Base-by-base conservation (phyloP, 2,888 invertebrate species). In the Tenthredo notha region DNA sequence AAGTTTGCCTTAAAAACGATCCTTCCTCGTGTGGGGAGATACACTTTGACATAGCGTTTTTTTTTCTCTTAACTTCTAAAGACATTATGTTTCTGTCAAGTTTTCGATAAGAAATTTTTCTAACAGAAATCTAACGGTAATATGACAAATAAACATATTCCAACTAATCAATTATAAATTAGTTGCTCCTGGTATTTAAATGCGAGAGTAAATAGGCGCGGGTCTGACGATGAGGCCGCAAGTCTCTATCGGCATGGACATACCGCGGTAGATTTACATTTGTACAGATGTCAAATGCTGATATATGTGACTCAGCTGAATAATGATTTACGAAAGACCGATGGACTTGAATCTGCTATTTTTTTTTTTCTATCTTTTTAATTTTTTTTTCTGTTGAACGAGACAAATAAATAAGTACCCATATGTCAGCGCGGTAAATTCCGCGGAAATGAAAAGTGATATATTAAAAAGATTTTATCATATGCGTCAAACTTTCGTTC, bases 321-420 rank as follows among this genome's bases (percentile, higher is more conserved):
- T 74, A 74, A 74, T 43, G 74, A 74, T 74, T 47, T 74, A 43
- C 25, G 12, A 43, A 74, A 74, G n/a, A 25, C 43, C 21, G 43
- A 25, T 74, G 74, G 21, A 25, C 29, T 25, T 21, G 15, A 18
- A 18, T 7, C 3, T 67, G 65, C 33, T 67, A 3, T 5, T 0
- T 0, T 2, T 15, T 12, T 67, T 21, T 67, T 18, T 67, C 33
- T 29, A 18, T 1, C 5, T 3, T 33, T 5, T 37, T 37, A 0
- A 37, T 37, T 37, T 37, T 33, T 21, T 67, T 33, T 67, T 47
- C 0, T 47, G 15, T 47, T 47, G 15, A 4, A 33, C 29, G 18
- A 47, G 21, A 74, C 21, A 74, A 47, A 43, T 7, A 43, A 25
- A 40, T 25, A 10, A 43, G 1, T 21, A n/a, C 21, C 18, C 7